Evolutionary conservation across 2,113 vertebrate genomes (phyloP).

Genomic region (Coturnix japonica): DNA sequence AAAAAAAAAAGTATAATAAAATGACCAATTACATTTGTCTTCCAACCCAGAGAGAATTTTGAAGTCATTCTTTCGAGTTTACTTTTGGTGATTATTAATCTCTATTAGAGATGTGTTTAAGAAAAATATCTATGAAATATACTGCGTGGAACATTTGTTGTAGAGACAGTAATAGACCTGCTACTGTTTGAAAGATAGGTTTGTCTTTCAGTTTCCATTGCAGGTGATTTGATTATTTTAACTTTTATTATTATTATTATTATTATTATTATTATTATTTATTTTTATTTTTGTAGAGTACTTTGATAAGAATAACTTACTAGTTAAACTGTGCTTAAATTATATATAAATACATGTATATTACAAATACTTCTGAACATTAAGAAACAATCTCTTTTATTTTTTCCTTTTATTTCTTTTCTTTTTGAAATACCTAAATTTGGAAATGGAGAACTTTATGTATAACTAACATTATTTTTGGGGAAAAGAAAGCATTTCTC

Average conservation of each 20-base stretch:
- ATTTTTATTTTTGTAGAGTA: too few relatives aligned
- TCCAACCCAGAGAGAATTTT: background rate
- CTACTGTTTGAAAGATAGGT: slow-evolving; percentile 27
- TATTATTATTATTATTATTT: too few relatives aligned
- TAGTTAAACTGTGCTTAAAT: slow-evolving; percentile 2
- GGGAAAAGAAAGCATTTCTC: slow-evolving; percentile 58
- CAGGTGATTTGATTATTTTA: too few relatives aligned
- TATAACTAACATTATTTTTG: slow-evolving; percentile 48
- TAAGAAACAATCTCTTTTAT: background rate
- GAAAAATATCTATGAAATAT: slow-evolving; percentile 19
- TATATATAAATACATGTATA: background rate
- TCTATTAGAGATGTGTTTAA: background rate
- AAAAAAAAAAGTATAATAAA: background rate
- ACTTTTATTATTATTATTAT: too few relatives aligned
- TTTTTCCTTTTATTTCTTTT: background rate
- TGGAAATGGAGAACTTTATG: background rate
- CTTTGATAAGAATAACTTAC: background rate
- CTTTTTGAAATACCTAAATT: background rate
- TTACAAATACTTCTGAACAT: background rate
- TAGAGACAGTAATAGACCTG: slow-evolving; percentile 1
- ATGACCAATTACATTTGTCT: slow-evolving; percentile 15
- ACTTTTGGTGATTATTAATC: slow-evolving; percentile 26
- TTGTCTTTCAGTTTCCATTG: background rate
- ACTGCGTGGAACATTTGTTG: background rate
- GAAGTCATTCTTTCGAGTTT: background rate